Percentiles rank a stretch among this genome's conserved stretches.
Conservation (phyloP, 1,140 invertebrate species). For the Potamilus streckersoni region DNA sequence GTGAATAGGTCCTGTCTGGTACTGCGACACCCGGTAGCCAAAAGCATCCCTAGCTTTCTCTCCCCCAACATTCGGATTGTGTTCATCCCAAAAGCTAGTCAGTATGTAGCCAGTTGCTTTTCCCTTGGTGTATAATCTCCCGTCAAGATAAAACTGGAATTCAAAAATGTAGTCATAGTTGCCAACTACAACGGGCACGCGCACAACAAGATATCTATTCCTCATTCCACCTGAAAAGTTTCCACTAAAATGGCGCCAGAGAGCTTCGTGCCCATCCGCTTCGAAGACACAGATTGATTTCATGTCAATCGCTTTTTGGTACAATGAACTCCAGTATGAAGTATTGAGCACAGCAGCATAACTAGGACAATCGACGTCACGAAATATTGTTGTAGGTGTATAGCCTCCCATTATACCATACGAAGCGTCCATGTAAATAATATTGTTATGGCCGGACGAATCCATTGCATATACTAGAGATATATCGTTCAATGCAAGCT, state of each 20-base stretch:
- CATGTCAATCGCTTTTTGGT: slow-evolving; percentile 16
- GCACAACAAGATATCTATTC: slow-evolving; percentile 23
- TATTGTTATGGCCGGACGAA: slow-evolving; percentile 23
- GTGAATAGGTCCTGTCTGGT: slow-evolving; percentile 43
- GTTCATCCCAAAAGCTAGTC: slow-evolving; percentile 33
- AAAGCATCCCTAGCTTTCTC: slow-evolving; percentile 33
- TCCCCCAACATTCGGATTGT: slow-evolving; percentile 7
- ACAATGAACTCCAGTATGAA: slow-evolving; percentile 11
- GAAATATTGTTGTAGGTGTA: slow-evolving; percentile 6
- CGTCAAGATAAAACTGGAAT: slow-evolving; percentile 36
- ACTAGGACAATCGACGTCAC: slow-evolving; percentile 26
- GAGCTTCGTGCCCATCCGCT: slow-evolving; percentile 15
- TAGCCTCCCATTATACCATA: slow-evolving; percentile 27
- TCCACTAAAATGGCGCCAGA: slow-evolving; percentile 12
- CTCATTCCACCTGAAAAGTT: slow-evolving; percentile 20
- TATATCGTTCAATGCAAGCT: slow-evolving; percentile 43
- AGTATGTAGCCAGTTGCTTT: slow-evolving; percentile 46
- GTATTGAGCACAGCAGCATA: slow-evolving; percentile 21
- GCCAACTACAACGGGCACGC: slow-evolving; percentile 16
- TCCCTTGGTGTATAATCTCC: slow-evolving; percentile 30
- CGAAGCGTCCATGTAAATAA: slow-evolving; percentile 26
- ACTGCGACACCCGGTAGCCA: slow-evolving; percentile 36
- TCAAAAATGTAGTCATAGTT: slow-evolving; percentile 48
- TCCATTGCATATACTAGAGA: slow-evolving; percentile 26
- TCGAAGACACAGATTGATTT: slow-evolving; percentile 22